A percentile compares a stretch with the other conserved stretches of the same genome.
phyloP scores from a whole-genome alignment of 2,797 vertebrate genomes.

The Sebastiscus tertius region DNA sequence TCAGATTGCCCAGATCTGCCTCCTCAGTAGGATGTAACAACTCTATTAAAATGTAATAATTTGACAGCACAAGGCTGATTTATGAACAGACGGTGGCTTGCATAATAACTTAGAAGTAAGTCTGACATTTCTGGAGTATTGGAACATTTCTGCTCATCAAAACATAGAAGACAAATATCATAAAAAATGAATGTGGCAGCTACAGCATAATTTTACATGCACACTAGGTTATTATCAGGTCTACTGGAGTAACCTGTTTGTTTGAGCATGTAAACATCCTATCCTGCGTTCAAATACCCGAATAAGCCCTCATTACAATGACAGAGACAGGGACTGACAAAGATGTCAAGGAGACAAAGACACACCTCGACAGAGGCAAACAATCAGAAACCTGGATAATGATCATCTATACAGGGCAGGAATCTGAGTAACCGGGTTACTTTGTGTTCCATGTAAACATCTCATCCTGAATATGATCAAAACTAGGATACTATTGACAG shows the following conservation, averaged over 20 bases:
- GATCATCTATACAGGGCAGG: not conserved
- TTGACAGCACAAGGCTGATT: constrained; percentile 1
- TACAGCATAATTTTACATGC: not conserved
- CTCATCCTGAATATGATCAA: not conserved
- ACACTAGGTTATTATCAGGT: not conserved
- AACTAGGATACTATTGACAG: not conserved
- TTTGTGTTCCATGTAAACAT: not conserved
- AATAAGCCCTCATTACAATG: not conserved
- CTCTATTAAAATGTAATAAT: constrained; percentile 3
- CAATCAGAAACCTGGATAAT: not conserved
- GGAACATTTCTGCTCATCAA: not conserved
- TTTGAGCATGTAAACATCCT: not conserved
- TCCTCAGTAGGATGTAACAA: constrained; percentile 7
- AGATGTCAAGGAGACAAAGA: not conserved
- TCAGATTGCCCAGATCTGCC: constrained; percentile 17
- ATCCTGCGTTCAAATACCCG: not conserved
- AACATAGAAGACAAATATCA: not conserved
- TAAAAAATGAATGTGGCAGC: not conserved
- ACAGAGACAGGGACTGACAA: not conserved
- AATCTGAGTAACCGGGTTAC: not conserved
- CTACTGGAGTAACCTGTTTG: not conserved
- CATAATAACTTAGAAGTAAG: not conserved
- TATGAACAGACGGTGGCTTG: not conserved
- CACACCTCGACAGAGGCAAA: not conserved
- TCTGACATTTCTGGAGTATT: not conserved